Base-by-base conservation (phyloP, 37 sponge, comb jelly and placozoan genomes). In the Axinella damicornis region DNA sequence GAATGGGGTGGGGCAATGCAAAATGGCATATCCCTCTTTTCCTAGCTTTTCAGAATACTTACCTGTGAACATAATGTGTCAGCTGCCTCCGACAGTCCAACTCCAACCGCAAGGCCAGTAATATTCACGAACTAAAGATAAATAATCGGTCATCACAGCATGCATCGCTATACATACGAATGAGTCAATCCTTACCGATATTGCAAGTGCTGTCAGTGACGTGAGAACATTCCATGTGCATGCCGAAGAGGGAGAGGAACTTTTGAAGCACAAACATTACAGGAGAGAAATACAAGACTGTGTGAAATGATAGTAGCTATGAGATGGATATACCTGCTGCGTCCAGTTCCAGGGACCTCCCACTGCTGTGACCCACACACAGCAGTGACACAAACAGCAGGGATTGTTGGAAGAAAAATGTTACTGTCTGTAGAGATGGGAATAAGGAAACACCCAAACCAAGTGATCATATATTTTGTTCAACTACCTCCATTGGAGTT, bases 11-110 rank as follows among this genome's bases (percentile, higher is more conserved):
- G 58, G 60, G 55, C 73, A 54, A 53, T 11, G 15, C 28, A 74
- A 9, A 53, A 52, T 53, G 16, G 55, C 24, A 52, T 15, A 13
- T 65, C n/a, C n/a, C n/a, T n/a, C n/a, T 33, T 21, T 20, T 28
- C 58, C 31, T 15, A 56, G 13, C 13, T 25, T 14, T 30, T 70
- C n/a, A n/a, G n/a, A n/a, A 46, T 9, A 46, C 9, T 4, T 61
- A 83, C 90, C 71, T 89, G 90, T 35, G 90, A 71, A 24, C 79
- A 71, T 24, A 89, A 68, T 11, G 90, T 89, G 53, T 89, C 90
- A 25, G 83, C 69, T 36, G 89, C 89, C 35, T 69, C 28, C 15
- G 83, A 59, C 34, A 88, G 65, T 39, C 89, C 89, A 40, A 65
- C 58, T 17, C 41, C 76, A 22, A 82, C 69, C 19, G 89, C 58